These are phyloP conservation scores for Zaprionus vittiger DNA, from an alignment of 1,140 invertebrate species.

Conservation along the genomic window DNA sequence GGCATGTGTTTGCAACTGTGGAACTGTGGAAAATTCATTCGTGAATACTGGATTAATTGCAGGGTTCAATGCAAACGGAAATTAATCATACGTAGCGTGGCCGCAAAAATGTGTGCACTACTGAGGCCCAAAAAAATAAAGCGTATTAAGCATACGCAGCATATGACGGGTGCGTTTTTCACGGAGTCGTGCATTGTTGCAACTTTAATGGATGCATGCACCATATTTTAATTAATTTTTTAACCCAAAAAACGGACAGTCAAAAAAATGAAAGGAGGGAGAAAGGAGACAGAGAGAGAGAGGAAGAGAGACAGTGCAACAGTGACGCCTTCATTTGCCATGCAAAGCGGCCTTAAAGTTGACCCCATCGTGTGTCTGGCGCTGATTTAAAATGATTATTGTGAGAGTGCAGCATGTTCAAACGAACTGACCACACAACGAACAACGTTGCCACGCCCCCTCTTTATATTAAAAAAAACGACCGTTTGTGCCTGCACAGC, in stretches of 20 bases:
- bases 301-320: too few relatives aligned
- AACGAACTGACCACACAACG: slow-evolving; percentile 33
- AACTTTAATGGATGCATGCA: slow-evolving; percentile 70
- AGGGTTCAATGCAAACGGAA: slow-evolving; percentile 41
- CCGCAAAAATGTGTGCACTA: slow-evolving; percentile 15
- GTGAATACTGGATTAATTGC: slow-evolving; percentile 30
- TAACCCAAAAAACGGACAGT: slow-evolving; percentile 24
- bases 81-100: slow-evolving; percentile 47
- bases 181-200: slow-evolving; percentile 27
- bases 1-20: not conserved
- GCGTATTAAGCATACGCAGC: slow-evolving; percentile 40
- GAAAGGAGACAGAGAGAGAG: not conserved
- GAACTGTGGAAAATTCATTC: not conserved
- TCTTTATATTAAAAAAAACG: not conserved
- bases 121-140: not conserved
- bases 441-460: slow-evolving; percentile 18
- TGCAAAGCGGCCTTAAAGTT: slow-evolving; percentile 19
- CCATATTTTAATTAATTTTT: slow-evolving; percentile 75
- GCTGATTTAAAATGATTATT: slow-evolving; percentile 64
- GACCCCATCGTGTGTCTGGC: slow-evolving; percentile 45
- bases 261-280: slow-evolving; percentile 24
- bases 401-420: slow-evolving; percentile 23
- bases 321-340: too few relatives aligned
- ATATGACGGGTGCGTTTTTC: slow-evolving; percentile 36
- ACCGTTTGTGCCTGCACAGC: slow-evolving; percentile 18